These are phyloP conservation scores for Hetaerina americana DNA, from an alignment of 1,140 invertebrate genomes.

Conservation along the genomic window DNA sequence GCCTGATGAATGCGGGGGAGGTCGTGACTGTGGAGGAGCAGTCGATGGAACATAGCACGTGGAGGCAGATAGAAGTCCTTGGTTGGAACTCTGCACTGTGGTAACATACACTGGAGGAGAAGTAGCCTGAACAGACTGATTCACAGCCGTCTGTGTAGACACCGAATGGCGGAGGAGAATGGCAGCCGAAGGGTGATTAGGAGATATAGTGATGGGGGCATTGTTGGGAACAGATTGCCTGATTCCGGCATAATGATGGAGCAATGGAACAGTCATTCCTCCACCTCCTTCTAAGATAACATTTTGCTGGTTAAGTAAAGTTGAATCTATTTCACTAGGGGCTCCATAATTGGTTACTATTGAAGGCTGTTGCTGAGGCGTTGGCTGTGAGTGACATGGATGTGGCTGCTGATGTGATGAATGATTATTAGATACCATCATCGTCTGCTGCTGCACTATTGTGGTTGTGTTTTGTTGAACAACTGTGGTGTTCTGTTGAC, in stretches of 20 bases:
- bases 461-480: conserved; percentile 53
- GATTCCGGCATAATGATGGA: not conserved
- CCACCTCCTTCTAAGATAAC: not conserved
- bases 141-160: conserved; percentile 55
- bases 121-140: conserved; percentile 31
- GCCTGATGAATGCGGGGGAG: not conserved
- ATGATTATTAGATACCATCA: conserved; percentile 59
- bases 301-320: not conserved
- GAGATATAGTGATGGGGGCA: not conserved
- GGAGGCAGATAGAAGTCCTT: not conserved
- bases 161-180: conserved; percentile 41
- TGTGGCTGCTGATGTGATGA: conserved; percentile 15
- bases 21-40: not conserved
- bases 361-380: conserved; percentile 5
- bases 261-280: not conserved
- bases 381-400: conserved; percentile 12
- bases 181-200: not conserved
- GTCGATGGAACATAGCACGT: not conserved
- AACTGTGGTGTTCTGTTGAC: conserved; percentile 28
- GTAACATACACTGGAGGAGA: conserved; percentile 5
- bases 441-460: conserved; percentile 49
- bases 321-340: not conserved
- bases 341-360: not conserved
- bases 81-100: not conserved
- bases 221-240: not conserved